phyloP scores from a whole-genome alignment of 1,140 invertebrate genomes.

The Cephus cinctus region DNA sequence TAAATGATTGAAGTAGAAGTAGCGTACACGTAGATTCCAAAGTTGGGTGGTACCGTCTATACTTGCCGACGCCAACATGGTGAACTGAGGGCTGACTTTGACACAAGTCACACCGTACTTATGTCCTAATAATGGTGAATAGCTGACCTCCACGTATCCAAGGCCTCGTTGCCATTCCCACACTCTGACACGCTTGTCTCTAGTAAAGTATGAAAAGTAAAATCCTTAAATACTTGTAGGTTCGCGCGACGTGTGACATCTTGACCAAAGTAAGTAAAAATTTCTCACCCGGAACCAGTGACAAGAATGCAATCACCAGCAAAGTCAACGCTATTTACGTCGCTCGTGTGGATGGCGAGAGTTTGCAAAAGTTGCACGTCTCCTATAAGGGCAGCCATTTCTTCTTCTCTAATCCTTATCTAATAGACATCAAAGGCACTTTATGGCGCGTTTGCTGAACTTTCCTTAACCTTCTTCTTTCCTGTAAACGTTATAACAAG shows the following conservation, averaged over 20 bases:
- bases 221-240: no score
- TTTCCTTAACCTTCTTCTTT: no score
- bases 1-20: neutral
- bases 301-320: conserved; percentile 60
- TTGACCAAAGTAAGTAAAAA: conserved; percentile 6
- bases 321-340: conserved; percentile 68
- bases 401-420: neutral
- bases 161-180: conserved; percentile 62
- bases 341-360: conserved; percentile 61
- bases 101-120: conserved; percentile 69
- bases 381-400: conserved; percentile 17
- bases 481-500: no score
- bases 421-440: no score
- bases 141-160: conserved; percentile 59
- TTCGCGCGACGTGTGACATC: no score
- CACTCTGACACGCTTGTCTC: conserved; percentile 65
- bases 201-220: conserved; percentile 28
- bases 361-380: conserved; percentile 56
- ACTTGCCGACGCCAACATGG: conserved; percentile 68
- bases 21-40: conserved; percentile 62
- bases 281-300: conserved; percentile 63
- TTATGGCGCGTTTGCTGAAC: no score
- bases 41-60: conserved; percentile 72
- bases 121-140: conserved; percentile 63
- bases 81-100: conserved; percentile 70